Percentiles rank a stretch among this genome's conserved stretches.
phyloP scores from a whole-genome alignment of 2,888 invertebrate species.

The Phytoseiulus persimilis region DNA sequence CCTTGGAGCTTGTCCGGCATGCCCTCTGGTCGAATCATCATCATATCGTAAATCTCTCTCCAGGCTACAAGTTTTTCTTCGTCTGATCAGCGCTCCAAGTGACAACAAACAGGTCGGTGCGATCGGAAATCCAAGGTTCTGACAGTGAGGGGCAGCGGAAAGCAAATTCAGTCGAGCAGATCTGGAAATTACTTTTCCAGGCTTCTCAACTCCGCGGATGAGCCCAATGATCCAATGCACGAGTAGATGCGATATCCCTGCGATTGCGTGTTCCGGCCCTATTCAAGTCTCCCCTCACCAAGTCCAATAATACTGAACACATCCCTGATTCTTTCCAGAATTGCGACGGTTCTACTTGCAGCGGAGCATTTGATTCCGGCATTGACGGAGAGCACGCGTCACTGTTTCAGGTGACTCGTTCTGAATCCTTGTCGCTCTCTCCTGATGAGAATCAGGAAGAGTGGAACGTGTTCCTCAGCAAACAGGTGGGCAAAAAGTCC shows the following conservation, averaged over 20 bases:
- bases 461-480: not conserved
- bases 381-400: too few species aligned
- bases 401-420: too few species aligned
- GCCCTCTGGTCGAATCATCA: not conserved
- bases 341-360: not conserved
- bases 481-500: not conserved
- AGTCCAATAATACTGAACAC: not conserved
- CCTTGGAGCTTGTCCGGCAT: not conserved
- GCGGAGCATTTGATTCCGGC: not conserved
- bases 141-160: not conserved
- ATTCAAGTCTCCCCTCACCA: not conserved
- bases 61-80: not conserved
- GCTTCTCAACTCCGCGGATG: not conserved
- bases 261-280: not conserved
- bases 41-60: not conserved
- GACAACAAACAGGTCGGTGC: not conserved
- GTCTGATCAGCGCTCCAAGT: not conserved
- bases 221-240: not conserved
- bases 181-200: not conserved
- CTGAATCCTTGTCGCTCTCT: not conserved
- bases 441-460: not conserved
- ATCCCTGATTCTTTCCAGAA: too few species aligned
- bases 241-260: not conserved
- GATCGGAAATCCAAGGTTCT: not conserved
- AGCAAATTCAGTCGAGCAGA: not conserved